These are phyloP conservation scores for Ispidina lecontei DNA, from an alignment of 2,797 vertebrate species.

Conservation along the genomic window DNA sequence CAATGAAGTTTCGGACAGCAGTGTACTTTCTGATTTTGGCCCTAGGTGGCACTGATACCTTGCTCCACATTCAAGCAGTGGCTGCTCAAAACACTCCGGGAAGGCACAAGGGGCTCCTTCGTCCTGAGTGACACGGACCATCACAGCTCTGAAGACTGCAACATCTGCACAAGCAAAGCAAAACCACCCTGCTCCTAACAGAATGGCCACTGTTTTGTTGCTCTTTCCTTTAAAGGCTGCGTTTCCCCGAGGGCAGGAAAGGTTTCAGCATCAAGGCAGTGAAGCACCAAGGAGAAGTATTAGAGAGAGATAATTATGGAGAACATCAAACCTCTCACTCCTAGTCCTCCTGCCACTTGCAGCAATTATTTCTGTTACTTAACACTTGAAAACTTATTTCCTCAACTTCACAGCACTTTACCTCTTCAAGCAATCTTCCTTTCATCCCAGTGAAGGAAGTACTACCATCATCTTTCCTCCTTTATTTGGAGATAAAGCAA, in stretches of 20 bases:
- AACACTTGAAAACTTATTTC: background rate
- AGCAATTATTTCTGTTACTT: background rate
- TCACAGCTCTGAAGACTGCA: background rate
- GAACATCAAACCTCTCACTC: background rate
- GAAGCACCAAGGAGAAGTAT: background rate
- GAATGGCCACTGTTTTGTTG: background rate
- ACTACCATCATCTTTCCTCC: background rate
- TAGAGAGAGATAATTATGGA: background rate
- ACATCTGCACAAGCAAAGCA: background rate
- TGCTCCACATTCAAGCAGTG: background rate
- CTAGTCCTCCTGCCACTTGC: background rate
- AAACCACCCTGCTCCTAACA: background rate
- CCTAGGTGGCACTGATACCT: constrained; percentile 71
- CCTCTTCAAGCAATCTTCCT: background rate
- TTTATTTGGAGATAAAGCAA: background rate
- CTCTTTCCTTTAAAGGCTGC: background rate
- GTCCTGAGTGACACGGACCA: background rate
- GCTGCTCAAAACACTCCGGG: background rate
- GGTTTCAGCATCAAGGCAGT: background rate
- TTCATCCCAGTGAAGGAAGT: background rate
- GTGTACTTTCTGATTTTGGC: background rate
- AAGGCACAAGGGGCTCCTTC: background rate
- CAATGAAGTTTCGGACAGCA: background rate
- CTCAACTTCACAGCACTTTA: background rate
- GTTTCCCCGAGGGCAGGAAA: background rate